Evolutionary conservation across 2,113 vertebrate genomes (phyloP), one percentile per base, ranked within the genome.

Genomic region (Haemorhous mexicanus): DNA sequence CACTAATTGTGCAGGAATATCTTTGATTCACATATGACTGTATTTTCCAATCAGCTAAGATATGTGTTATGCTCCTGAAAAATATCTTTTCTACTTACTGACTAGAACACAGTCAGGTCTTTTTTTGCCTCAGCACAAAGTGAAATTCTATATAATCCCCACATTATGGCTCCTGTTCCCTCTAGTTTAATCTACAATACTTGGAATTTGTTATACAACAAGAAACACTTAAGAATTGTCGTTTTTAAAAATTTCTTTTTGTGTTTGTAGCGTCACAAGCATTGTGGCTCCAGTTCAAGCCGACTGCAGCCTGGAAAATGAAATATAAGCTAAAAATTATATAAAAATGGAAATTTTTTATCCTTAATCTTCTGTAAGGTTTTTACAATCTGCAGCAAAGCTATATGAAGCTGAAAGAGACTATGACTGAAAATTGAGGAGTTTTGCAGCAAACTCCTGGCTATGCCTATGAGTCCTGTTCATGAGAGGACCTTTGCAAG

Each of bases 191-290:
- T 94, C 43, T 74, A 94, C 82, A 97, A 91, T 90, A 95, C 39
- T 72, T 50, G 49, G 69, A 92, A 84, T 93, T 96, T 96, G 91
- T 94, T 95, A 76, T 81, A 96, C 75, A 97, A 96, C 75, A 96
- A 93, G 91, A 90, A 96, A 91, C 86, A 95, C 84, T 96, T 70
- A 96, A 82, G 90, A 95, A 93, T 93, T 95, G 90, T 93, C 94
- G 96, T 91, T 95, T 97, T 96, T 95, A 91, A 56, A 73, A 83
- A 92, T 96, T 95, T 46, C 32, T 93, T 95, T 94, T 95, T 94
- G 56, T 96, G 86, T 93, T 92, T 93, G 68, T 75, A 95, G 67
- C 6, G 0, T 91, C 62, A 82, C 90, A 91, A 77, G 66, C 53
- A 64, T 78, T 90, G 89, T 94, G 93, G 93, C 83, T 93, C 76